phyloP scores from a whole-genome alignment of 2,113 vertebrate species.

The Butorides virescens region DNA sequence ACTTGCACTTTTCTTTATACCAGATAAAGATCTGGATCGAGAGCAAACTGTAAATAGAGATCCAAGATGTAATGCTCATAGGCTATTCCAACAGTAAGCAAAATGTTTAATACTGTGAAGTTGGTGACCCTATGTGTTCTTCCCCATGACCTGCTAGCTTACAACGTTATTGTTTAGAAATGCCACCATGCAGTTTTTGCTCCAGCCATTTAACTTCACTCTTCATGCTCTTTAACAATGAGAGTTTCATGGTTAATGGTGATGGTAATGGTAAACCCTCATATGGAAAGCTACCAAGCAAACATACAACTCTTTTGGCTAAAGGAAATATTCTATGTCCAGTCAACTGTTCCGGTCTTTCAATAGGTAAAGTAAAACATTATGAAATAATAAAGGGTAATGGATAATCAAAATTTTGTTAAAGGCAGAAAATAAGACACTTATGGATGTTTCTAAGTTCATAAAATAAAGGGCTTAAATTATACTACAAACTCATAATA shows the following conservation, averaged over 20 bases:
- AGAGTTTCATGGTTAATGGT: neutral
- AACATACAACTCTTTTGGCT: neutral
- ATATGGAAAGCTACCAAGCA: neutral
- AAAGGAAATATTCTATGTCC: neutral
- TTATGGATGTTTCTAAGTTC: slow-evolving; percentile 17
- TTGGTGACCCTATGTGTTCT: neutral
- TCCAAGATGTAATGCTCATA: neutral
- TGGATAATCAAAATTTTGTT: slow-evolving; percentile 48
- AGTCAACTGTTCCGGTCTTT: neutral
- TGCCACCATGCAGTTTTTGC: neutral
- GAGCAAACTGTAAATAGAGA: neutral
- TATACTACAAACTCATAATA: neutral
- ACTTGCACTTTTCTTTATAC: neutral
- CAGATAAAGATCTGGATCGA: neutral
- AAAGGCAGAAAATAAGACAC: slow-evolving; percentile 33
- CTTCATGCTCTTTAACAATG: neutral
- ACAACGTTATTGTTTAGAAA: neutral
- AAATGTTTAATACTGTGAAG: neutral
- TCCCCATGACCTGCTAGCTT: neutral
- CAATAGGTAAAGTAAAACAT: neutral
- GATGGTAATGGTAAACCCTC: neutral
- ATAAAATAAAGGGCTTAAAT: slow-evolving; percentile 30
- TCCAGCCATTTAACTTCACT: neutral
- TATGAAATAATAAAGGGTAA: slow-evolving; percentile 14
- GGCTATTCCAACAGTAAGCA: neutral